A percentile compares a stretch with the other conserved stretches of the same genome.
Evolutionary conservation across 2,797 vertebrate genomes (phyloP).

Genomic region (Pipistrellus nathusii): DNA sequence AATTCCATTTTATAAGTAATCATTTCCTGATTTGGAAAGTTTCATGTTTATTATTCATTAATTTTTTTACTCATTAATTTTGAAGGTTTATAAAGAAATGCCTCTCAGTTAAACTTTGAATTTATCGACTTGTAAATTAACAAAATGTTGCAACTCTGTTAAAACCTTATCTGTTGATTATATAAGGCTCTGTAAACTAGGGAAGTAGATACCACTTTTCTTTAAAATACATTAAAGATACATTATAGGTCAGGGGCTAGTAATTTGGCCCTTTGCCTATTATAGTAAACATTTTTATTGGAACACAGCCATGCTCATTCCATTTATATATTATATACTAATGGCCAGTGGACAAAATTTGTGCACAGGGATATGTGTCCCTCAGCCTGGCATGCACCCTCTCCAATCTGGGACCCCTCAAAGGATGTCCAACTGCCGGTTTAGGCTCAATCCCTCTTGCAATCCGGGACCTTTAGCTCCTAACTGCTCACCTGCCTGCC

Average conservation of each 20-base stretch:
- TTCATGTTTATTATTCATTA: neutral
- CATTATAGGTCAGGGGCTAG: neutral
- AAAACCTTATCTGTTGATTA: neutral
- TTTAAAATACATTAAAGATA: neutral
- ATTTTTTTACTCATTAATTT: neutral
- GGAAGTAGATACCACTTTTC: neutral
- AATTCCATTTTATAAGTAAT: neutral
- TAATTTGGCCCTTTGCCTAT: neutral
- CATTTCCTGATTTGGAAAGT: slow-evolving; percentile 24
- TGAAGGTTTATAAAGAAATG: neutral
- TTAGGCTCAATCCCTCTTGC: no score
- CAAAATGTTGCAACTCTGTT: neutral
- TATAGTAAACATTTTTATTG: neutral
- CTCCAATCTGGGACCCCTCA: no score
- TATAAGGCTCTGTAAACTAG: neutral
- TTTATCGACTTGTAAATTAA: neutral
- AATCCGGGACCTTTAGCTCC: no score
- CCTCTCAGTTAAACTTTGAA: slow-evolving; percentile 8
- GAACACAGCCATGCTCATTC: neutral
- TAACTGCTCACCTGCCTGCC: no score
- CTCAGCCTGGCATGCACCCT: no score
- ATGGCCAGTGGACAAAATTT: no score
- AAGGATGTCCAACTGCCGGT: no score
- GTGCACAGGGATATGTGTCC: no score
- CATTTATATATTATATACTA: neutral